These are phyloP conservation scores for Eulemur rubriventer DNA, from an alignment of 2,797 vertebrate genomes.

Conservation along the genomic window DNA sequence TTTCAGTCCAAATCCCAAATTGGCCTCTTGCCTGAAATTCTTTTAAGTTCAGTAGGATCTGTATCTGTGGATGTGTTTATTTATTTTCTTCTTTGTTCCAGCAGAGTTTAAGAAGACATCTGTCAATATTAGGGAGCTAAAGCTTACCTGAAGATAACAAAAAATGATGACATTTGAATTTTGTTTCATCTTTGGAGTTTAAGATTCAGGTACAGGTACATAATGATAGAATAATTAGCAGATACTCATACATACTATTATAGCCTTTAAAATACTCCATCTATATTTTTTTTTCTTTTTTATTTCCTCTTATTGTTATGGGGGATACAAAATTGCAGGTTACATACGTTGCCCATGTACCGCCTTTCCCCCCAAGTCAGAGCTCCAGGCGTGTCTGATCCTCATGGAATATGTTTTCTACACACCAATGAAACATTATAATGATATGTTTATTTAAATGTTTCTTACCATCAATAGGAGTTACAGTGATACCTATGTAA, in stretches of 20 bases:
- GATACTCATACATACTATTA: neutral
- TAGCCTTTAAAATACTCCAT: neutral
- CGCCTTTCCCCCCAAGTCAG: too few relatives aligned
- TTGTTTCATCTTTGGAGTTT: neutral
- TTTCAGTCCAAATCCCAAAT: conserved; percentile 52
- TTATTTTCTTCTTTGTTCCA: conserved; percentile 57
- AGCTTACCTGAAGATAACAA: conserved; percentile 45
- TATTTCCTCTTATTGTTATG: too few relatives aligned
- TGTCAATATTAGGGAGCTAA: conserved; percentile 16
- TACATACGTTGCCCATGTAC: too few relatives aligned
- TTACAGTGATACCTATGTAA: neutral
- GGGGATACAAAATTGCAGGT: too few relatives aligned
- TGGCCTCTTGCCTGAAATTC: conserved; percentile 68
- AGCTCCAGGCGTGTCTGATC: too few relatives aligned
- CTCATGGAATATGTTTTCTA: neutral
- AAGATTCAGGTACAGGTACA: neutral
- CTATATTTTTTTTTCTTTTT: neutral
- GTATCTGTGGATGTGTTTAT: conserved; percentile 53
- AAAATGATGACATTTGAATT: neutral
- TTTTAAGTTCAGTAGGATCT: conserved; percentile 60
- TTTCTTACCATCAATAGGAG: neutral
- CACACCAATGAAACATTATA: neutral
- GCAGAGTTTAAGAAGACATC: conserved; percentile 21
- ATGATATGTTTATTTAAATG: neutral
- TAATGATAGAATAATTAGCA: neutral